Base-by-base conservation (phyloP, 2,113 vertebrate species). In the Bambusicola thoracicus region DNA sequence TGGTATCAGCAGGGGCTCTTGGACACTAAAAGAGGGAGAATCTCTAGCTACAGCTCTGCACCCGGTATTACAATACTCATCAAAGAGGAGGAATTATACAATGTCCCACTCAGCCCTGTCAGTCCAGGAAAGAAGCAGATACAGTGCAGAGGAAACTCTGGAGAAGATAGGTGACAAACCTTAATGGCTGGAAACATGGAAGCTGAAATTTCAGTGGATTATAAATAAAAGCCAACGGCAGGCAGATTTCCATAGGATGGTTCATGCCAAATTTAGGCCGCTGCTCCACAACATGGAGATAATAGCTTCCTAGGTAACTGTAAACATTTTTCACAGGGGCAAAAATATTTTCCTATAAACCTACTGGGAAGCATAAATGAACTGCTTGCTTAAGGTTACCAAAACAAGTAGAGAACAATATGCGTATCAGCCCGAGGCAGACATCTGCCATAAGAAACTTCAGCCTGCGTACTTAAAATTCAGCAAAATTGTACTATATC, bases 1-100 rank as follows among this genome's bases (percentile, higher is more conserved):
- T 49, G 55, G 51, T 46, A 81, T 46, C 90, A 88, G 76, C 85
- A 90, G 88, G 92, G 73, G 73, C 63, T 85, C 93, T 95, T 91
- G 92, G 73, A 92, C 69, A 40, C 61, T 85, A 36, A 70, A 80
- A 83, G 36, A 95, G 68, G 92, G 68, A 94, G 74, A 81, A 94
- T 90, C 85, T 92, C 73, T 17, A 36, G 41, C 59, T 85, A 90
- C 82, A 85, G 8, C 76, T 77, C 76, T 85, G 51, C 81, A 85
- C 59, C 77, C 82, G 82, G 83, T 83, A 81, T 69, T 69, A 80
- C 56, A 90, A 61, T 75, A 78, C 76, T 78, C 49, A 49, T 69
- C 83, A 90, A 77, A 90, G 76, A 83, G 61, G 41, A 83, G 36
- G 34, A 83, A 83, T 75, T 80, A 32, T 61, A 95, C 41, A 62